Percentiles rank a stretch among this genome's conserved stretches.
These are phyloP conservation scores for Zoanthus solanderi DNA, from an alignment of 92 coral and sea anemone genomes.

Conservation along the genomic window DNA sequence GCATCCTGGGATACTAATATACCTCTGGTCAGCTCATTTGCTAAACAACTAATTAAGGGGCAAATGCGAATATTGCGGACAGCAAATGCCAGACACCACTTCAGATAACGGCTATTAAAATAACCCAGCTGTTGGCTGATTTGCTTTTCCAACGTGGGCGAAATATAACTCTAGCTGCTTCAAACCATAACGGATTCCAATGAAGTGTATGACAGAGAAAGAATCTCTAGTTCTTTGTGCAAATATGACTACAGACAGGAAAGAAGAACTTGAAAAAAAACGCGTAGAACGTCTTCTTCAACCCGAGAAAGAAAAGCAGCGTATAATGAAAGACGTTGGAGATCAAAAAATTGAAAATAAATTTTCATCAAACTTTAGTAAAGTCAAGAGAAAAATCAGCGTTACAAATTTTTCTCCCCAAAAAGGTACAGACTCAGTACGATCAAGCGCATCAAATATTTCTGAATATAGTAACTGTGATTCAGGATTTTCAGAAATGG, in stretches of 20 bases:
- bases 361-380: slow-evolving; percentile 26
- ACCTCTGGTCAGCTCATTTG: slow-evolving; percentile 61
- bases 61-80: slow-evolving; percentile 71
- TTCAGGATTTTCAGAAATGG: slow-evolving; percentile 79
- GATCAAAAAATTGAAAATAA: slow-evolving; percentile 51
- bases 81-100: slow-evolving; percentile 81
- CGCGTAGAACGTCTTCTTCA: slow-evolving; percentile 64
- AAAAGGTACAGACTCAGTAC: slow-evolving; percentile 64
- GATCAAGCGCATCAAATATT: slow-evolving; percentile 73
- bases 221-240: slow-evolving; percentile 71
- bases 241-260: slow-evolving; percentile 74
- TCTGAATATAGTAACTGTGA: slow-evolving; percentile 77
- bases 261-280: slow-evolving; percentile 67
- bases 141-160: slow-evolving; percentile 74
- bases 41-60: slow-evolving; percentile 44
- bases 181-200: slow-evolving; percentile 64
- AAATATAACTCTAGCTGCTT: slow-evolving; percentile 48
- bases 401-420: slow-evolving; percentile 49
- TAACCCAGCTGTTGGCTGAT: slow-evolving; percentile 72
- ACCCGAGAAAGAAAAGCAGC: slow-evolving; percentile 67
- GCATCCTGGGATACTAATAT: slow-evolving; percentile 76
- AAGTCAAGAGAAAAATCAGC: slow-evolving; percentile 31
- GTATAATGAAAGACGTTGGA: slow-evolving; percentile 61
- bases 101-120: slow-evolving; percentile 67
- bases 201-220: slow-evolving; percentile 73